These are phyloP conservation scores for Sinodicranocentrus sp. DNA, from an alignment of 2,888 invertebrate species.

Conservation along the genomic window DNA sequence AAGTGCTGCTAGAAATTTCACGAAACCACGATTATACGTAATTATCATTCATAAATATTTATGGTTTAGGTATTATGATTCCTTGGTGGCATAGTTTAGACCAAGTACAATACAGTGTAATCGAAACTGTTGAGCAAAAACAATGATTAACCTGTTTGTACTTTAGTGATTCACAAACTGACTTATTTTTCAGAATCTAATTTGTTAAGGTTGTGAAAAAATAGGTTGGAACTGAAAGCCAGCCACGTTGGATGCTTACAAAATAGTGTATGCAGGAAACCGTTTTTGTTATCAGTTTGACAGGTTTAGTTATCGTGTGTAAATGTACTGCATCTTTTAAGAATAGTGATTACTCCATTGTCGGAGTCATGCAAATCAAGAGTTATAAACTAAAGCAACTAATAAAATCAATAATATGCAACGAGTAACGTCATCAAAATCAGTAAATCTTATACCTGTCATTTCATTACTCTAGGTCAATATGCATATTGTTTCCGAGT, in stretches of 20 bases:
- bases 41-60: too few species aligned
- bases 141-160: background rate
- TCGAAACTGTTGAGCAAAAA: background rate
- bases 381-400: constrained; percentile 24
- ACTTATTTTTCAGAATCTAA: background rate
- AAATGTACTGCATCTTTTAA: background rate
- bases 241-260: background rate
- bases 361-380: background rate
- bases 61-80: too few species aligned
- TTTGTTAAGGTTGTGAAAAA: background rate
- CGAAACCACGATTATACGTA: background rate
- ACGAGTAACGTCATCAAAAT: background rate
- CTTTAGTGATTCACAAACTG: background rate
- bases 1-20: constrained; percentile 43
- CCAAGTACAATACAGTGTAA: background rate
- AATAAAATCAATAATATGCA: constrained; percentile 32
- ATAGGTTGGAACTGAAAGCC: background rate
- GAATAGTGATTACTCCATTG: background rate
- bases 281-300: too few species aligned
- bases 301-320: background rate
- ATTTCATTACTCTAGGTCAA: background rate
- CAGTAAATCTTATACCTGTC: background rate
- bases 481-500: background rate
- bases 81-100: background rate
- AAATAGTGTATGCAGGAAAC: too few species aligned